phyloP scores from a whole-genome alignment of 2,888 invertebrate species.

The Drosophila aldrichi region DNA sequence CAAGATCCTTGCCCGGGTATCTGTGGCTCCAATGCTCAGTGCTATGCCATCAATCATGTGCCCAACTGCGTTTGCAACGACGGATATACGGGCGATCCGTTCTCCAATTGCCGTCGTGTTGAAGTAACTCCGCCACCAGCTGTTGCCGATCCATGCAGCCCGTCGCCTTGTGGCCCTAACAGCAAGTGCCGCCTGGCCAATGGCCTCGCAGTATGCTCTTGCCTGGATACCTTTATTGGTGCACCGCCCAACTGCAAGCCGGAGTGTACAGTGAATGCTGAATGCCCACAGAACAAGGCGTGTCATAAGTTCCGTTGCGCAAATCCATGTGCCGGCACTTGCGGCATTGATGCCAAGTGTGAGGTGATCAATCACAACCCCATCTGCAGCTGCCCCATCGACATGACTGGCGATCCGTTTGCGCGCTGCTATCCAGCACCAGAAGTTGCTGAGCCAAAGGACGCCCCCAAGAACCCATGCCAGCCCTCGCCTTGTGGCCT shows the following conservation, averaged over 20 bases:
- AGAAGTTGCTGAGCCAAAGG: slow-evolving; percentile 66
- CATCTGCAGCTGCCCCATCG: slow-evolving; percentile 91
- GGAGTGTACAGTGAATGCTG: slow-evolving; percentile 93
- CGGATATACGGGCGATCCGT: slow-evolving; percentile 91
- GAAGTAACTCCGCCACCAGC: slow-evolving; percentile 72
- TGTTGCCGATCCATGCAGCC: slow-evolving; percentile 88
- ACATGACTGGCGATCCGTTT: slow-evolving; percentile 93
- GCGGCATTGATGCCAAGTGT: slow-evolving; percentile 91
- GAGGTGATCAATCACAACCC: slow-evolving; percentile 93
- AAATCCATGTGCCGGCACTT: slow-evolving; percentile 93
- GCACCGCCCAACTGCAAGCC: slow-evolving; percentile 93
- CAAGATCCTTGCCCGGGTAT: slow-evolving; percentile 94
- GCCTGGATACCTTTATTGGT: slow-evolving; percentile 90
- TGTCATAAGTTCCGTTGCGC: slow-evolving; percentile 93
- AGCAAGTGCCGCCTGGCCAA: slow-evolving; percentile 91
- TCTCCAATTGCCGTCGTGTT: slow-evolving; percentile 86
- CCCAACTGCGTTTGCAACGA: slow-evolving; percentile 93
- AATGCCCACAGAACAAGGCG: slow-evolving; percentile 92
- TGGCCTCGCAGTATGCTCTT: slow-evolving; percentile 91
- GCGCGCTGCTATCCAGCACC: slow-evolving; percentile 88
- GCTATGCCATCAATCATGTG: slow-evolving; percentile 93
- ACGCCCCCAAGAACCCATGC: slow-evolving; percentile 87
- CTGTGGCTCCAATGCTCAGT: slow-evolving; percentile 93
- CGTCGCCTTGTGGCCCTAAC: slow-evolving; percentile 93
- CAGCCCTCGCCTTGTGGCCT: slow-evolving; percentile 90